phyloP scores from a whole-genome alignment of 2,113 vertebrate genomes.

The Serilophus lunatus region DNA sequence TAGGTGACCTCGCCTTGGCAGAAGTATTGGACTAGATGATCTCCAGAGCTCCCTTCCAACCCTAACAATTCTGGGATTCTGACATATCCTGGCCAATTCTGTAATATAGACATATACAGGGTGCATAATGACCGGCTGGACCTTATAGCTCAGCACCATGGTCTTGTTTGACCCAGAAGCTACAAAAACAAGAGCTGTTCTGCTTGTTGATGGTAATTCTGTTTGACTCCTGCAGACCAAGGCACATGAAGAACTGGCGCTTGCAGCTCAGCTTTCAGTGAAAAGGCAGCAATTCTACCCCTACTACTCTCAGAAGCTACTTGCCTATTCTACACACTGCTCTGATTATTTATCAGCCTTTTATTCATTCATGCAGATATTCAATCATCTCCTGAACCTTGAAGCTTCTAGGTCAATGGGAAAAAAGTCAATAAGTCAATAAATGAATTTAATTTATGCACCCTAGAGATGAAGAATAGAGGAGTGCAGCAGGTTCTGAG shows the following conservation, averaged over 20 bases:
- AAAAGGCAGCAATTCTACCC: background rate
- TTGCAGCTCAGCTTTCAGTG: background rate
- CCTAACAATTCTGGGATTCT: background rate
- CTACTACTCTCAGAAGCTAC: background rate
- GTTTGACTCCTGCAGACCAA: background rate
- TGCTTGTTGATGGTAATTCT: background rate
- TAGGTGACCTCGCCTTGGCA: background rate
- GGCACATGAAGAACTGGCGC: background rate
- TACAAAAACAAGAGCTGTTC: background rate
- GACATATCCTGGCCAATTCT: background rate
- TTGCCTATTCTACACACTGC: background rate
- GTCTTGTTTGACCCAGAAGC: background rate
- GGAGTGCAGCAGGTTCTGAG: background rate
- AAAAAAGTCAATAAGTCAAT: background rate
- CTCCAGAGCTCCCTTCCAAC: background rate
- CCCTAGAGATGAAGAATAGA: background rate
- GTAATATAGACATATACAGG: accelerated
- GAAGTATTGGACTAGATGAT: accelerated
- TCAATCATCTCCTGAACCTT: background rate
- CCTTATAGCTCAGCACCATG: background rate
- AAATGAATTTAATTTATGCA: background rate
- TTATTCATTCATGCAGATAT: background rate
- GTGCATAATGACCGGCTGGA: background rate
- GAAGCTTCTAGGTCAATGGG: background rate
- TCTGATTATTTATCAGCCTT: background rate